phyloP scores from a whole-genome alignment of 53 echinoderm and acorn worm genomes.

The Hippasteria phrygiana region DNA sequence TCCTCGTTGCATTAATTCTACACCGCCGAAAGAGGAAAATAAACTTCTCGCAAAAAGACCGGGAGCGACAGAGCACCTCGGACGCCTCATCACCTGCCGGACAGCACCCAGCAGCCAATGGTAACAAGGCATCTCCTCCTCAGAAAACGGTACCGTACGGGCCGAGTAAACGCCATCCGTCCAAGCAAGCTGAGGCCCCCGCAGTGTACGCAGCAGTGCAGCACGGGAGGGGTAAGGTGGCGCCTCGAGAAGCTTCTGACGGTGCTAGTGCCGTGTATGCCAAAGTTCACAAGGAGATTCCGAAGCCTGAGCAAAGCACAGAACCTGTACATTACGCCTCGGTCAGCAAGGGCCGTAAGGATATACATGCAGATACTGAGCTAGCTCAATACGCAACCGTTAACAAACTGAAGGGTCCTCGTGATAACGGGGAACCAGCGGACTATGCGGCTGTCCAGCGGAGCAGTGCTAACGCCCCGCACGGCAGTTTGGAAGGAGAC shows the following conservation, averaged over 20 bases:
- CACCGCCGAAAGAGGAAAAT: slow-evolving; percentile 15
- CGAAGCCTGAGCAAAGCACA: background rate
- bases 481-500: background rate
- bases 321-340: slow-evolving; percentile 9
- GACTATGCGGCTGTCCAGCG: background rate
- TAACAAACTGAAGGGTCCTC: slow-evolving; percentile 8
- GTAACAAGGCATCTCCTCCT: background rate
- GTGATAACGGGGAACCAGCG: background rate
- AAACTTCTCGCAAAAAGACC: background rate
- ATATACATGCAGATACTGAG: background rate
- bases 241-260: background rate
- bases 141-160: slow-evolving; percentile 33
- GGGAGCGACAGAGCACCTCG: background rate
- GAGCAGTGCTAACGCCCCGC: background rate
- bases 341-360: slow-evolving; percentile 21
- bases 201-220: background rate
- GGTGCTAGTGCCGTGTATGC: background rate
- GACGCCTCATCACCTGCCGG: slow-evolving; percentile 10
- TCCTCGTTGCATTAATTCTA: slow-evolving; percentile 10
- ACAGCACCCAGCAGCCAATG: background rate
- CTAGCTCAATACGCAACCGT: slow-evolving; percentile 24
- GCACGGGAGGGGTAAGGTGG: background rate
- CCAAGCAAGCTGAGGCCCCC: background rate
- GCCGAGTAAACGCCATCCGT: background rate
- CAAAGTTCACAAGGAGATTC: background rate